Evolutionary conservation across 1,140 invertebrate species (phyloP).

Genomic region (Pantala flavescens): DNA sequence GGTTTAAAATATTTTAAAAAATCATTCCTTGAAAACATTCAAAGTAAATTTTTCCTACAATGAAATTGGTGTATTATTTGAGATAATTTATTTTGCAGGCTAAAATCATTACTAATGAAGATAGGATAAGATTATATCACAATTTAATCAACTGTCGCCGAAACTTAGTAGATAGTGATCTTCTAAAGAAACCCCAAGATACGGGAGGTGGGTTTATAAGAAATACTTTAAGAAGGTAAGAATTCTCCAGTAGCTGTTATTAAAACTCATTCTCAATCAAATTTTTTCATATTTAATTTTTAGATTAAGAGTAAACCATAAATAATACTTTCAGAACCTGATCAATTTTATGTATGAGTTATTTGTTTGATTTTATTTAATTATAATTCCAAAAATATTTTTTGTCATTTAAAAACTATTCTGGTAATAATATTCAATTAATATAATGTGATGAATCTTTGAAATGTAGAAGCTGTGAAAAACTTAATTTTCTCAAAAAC

Average conservation of each 20-base stretch:
- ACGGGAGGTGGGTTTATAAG: slow-evolving; percentile 63
- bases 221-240: slow-evolving; percentile 67
- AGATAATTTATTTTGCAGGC: slow-evolving; percentile 30
- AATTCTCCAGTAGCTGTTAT: no score
- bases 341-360: no score
- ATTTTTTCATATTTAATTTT: no score
- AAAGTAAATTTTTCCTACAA: slow-evolving; percentile 18
- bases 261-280: slow-evolving; percentile 1
- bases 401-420: no score
- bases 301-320: background rate
- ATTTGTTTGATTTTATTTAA: no score
- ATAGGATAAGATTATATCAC: slow-evolving; percentile 67
- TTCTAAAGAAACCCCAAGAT: slow-evolving; percentile 71
- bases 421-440: no score
- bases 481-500: slow-evolving; percentile 1
- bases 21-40: no score
- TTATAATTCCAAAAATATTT: no score
- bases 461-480: no score
- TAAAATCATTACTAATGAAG: slow-evolving; percentile 67
- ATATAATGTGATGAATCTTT: no score
- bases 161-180: slow-evolving; percentile 68
- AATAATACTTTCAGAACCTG: no score
- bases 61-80: background rate
- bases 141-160: slow-evolving; percentile 68
- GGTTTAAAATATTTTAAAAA: no score